These are phyloP conservation scores for Ctenomys sociabilis DNA, from an alignment of 2,113 vertebrate genomes.

Conservation along the genomic window DNA sequence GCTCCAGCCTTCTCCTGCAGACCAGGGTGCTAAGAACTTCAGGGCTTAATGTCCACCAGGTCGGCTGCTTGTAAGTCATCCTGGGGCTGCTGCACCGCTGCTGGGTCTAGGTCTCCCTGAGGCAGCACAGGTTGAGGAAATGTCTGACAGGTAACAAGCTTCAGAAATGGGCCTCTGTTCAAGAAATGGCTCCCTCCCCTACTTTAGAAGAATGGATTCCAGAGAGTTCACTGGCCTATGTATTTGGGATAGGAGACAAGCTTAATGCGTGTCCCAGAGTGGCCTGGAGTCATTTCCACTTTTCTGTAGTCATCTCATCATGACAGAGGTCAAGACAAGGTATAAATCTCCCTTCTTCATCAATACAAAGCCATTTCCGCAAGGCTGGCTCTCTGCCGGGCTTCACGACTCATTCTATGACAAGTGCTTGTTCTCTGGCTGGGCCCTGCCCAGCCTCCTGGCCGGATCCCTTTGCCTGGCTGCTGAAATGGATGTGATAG, in stretches of 20 bases:
- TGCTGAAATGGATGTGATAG: conserved; percentile 75
- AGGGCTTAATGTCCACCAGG: background rate
- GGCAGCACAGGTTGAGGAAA: background rate
- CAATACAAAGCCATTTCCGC: conserved; percentile 78
- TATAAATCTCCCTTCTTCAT: conserved; percentile 74
- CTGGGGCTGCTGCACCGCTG: no score
- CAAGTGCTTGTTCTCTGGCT: conserved; percentile 79
- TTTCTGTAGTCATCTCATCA: conserved; percentile 43
- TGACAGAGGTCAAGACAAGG: conserved; percentile 75
- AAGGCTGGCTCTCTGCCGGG: conserved; percentile 79
- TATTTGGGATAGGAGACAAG: background rate
- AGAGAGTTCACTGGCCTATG: background rate
- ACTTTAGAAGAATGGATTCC: background rate
- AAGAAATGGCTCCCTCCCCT: background rate
- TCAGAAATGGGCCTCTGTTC: background rate
- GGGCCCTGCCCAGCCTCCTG: conserved; percentile 73
- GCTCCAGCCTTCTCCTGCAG: background rate
- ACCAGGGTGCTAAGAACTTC: background rate
- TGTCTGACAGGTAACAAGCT: background rate
- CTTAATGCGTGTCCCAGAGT: background rate
- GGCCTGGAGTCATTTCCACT: background rate
- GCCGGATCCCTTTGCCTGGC: conserved; percentile 79
- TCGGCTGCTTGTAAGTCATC: background rate
- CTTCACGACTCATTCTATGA: conserved; percentile 76
- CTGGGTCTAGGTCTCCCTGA: background rate